Percentiles rank a stretch among this genome's conserved stretches.
phyloP scores from a whole-genome alignment of 2,797 vertebrate species.

The Lepilemur septentrionalis region DNA sequence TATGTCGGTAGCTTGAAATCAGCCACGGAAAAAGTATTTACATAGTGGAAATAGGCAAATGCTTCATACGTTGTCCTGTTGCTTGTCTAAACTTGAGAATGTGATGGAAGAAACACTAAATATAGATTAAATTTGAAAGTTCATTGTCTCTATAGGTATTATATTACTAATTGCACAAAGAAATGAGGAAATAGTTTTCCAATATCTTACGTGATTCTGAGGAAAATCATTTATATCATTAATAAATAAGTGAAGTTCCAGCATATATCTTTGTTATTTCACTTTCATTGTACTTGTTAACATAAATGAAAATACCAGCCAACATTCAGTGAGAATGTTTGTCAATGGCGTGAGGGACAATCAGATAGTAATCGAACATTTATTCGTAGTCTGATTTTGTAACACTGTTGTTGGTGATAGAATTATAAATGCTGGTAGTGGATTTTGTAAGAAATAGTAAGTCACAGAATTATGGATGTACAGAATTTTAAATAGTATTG shows the following conservation, averaged over 20 bases:
- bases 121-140: not conserved
- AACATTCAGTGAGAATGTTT: not conserved
- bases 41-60: not conserved
- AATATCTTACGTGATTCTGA: not conserved
- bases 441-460: slow-evolving; percentile 13
- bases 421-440: not conserved
- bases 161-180: not conserved
- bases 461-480: not conserved
- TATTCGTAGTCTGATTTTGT: not conserved
- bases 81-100: not conserved
- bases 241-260: not conserved
- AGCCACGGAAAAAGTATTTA: not conserved
- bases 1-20: not conserved
- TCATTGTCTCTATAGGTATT: not conserved
- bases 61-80: not conserved
- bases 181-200: not conserved
- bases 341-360: not conserved
- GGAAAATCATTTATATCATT: not conserved
- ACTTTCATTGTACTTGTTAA: not conserved
- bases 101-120: not conserved
- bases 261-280: not conserved
- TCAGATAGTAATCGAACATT: not conserved
- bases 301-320: not conserved
- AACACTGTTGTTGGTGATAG: not conserved
- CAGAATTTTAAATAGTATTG: not conserved